Conservation (phyloP, 2,888 invertebrate genomes). For the Halocaridina rubra region DNA sequence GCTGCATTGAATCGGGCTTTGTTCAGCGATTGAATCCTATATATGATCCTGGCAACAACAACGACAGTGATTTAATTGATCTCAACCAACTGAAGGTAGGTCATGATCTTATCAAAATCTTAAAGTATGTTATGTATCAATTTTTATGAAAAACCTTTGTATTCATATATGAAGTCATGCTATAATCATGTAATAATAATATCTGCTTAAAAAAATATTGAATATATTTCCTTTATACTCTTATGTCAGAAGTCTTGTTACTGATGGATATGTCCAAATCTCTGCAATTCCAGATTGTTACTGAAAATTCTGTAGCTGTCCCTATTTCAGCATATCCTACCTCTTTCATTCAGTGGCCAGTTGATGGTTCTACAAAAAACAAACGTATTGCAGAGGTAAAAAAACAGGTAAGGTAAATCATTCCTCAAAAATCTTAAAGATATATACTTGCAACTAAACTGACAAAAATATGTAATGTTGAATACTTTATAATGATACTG, state of each 20-base stretch:
- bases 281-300: background rate
- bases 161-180: background rate
- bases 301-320: conserved; percentile 12
- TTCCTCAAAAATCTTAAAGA: too few relatives aligned
- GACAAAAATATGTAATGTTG: too few relatives aligned
- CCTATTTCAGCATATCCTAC: conserved; percentile 59
- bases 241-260: background rate
- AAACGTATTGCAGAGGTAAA: conserved; percentile 58
- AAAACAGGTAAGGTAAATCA: conserved; percentile 52
- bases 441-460: too few relatives aligned
- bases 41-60: conserved; percentile 48
- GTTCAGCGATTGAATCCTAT: background rate
- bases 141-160: background rate
- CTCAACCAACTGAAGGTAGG: conserved; percentile 52
- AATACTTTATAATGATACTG: too few relatives aligned
- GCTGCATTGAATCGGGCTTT: background rate
- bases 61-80: conserved; percentile 44
- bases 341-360: conserved; percentile 63
- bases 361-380: conserved; percentile 54
- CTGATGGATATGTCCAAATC: background rate
- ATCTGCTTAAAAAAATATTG: background rate
- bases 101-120: background rate
- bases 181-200: background rate
- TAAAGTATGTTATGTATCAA: background rate
- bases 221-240: background rate